Percentiles rank a stretch among this genome's conserved stretches.
Conservation (phyloP, 2,888 invertebrate genomes). For the Polia nebulosa region DNA sequence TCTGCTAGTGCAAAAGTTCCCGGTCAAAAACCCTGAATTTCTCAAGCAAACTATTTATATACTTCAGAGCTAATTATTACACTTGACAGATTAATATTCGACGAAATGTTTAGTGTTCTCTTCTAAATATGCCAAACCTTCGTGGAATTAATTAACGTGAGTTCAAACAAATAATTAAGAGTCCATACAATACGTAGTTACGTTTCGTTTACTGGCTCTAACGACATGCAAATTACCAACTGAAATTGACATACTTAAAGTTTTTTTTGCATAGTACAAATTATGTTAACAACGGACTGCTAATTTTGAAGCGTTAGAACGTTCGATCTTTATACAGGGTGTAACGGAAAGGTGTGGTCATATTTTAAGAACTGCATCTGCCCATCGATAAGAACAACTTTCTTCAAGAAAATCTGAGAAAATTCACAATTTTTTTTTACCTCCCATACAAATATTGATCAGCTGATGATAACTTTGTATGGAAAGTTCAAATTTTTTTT, state of each 20-base stretch:
- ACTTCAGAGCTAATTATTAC: neutral
- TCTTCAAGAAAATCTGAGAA: too few relatives aligned
- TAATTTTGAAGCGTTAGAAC: constrained; percentile 28
- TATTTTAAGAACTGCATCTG: too few relatives aligned
- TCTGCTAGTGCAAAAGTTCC: neutral
- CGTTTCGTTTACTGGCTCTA: constrained; percentile 21
- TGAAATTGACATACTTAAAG: constrained; percentile 44
- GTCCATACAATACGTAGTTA: constrained; percentile 3
- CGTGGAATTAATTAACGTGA: constrained; percentile 9
- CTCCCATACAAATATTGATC: too few relatives aligned
- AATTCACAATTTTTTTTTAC: too few relatives aligned
- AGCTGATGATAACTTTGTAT: too few relatives aligned
- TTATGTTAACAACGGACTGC: constrained; percentile 39
- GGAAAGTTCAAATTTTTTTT: too few relatives aligned
- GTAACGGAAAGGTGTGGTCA: too few relatives aligned
- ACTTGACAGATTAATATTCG: neutral
- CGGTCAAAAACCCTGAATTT: neutral
- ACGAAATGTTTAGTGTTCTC: neutral
- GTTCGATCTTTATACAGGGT: neutral
- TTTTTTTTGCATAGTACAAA: constrained; percentile 7
- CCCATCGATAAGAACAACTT: too few relatives aligned
- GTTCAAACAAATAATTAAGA: constrained; percentile 16
- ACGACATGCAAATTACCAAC: constrained; percentile 35
- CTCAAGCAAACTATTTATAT: neutral
- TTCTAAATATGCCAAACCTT: constrained; percentile 16